Percentiles rank a stretch among this genome's conserved stretches.
Conservation (phyloP, 2,113 vertebrate genomes). For the Hemiscyllium ocellatum region DNA sequence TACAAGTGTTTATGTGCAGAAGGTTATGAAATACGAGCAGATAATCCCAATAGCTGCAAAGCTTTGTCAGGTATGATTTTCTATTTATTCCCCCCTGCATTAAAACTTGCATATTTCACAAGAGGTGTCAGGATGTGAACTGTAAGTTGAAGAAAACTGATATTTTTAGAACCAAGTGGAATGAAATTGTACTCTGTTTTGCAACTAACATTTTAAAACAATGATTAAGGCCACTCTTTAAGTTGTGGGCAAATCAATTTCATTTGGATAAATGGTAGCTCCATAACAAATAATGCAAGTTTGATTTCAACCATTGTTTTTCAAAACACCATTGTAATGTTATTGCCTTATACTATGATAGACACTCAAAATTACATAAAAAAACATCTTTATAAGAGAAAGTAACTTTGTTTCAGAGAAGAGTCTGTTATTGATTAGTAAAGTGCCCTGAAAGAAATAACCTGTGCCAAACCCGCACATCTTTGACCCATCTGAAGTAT, state of each 20-base stretch:
- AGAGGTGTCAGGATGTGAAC: neutral
- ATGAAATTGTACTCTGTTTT: neutral
- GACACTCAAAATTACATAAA: neutral
- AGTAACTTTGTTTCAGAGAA: neutral
- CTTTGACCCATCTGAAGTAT: too few relatives aligned
- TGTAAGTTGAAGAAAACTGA: neutral
- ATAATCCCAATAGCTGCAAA: constrained; percentile 80
- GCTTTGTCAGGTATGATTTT: constrained; percentile 75
- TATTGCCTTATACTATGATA: neutral
- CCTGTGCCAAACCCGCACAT: too few relatives aligned
- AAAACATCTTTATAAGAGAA: neutral
- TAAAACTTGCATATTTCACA: neutral
- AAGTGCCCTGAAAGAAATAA: neutral
- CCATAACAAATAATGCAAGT: neutral
- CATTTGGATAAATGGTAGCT: neutral
- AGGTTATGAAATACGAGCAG: constrained; percentile 78
- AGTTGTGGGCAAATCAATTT: neutral
- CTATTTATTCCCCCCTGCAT: neutral
- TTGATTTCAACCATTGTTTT: neutral
- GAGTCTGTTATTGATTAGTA: neutral
- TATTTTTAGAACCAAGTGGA: neutral
- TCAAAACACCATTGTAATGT: neutral
- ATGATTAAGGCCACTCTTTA: neutral
- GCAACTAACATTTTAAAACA: too few relatives aligned
- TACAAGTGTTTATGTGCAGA: constrained; percentile 87